Evolutionary conservation across 2,113 vertebrate genomes (phyloP).

Genomic region (Microcebus jonahi): DNA sequence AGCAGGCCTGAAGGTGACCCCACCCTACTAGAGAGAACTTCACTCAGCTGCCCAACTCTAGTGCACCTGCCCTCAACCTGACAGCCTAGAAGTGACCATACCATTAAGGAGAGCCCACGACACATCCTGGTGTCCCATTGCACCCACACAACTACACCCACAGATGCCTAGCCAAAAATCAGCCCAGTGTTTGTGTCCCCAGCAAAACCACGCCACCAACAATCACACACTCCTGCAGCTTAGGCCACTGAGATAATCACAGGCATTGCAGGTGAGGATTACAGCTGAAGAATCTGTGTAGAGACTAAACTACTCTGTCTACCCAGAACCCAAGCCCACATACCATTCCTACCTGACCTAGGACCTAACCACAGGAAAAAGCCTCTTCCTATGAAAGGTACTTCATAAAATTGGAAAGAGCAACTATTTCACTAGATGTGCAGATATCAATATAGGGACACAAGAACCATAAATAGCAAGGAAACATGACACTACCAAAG

Average conservation of each 20-base stretch:
- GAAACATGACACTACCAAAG: background rate
- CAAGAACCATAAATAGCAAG: background rate
- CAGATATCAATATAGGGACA: background rate
- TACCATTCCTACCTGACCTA: background rate
- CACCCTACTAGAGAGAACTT: background rate
- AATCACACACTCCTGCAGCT: background rate
- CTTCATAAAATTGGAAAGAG: background rate
- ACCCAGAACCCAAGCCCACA: background rate
- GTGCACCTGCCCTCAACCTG: background rate
- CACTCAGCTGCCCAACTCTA: background rate
- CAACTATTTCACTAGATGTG: background rate
- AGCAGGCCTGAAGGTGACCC: background rate
- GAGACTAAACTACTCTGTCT: background rate
- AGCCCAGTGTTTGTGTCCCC: background rate
- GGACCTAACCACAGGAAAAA: background rate
- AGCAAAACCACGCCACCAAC: background rate
- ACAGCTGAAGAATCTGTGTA: background rate
- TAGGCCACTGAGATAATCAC: background rate
- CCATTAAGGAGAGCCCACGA: background rate
- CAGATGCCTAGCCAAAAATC: background rate
- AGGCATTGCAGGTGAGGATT: background rate
- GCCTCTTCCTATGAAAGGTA: background rate
- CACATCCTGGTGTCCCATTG: background rate
- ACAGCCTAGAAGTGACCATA: background rate
- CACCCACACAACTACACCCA: background rate